Evolutionary conservation across 2,888 invertebrate species (phyloP).

Genomic region (Leucophenga maculata): DNA sequence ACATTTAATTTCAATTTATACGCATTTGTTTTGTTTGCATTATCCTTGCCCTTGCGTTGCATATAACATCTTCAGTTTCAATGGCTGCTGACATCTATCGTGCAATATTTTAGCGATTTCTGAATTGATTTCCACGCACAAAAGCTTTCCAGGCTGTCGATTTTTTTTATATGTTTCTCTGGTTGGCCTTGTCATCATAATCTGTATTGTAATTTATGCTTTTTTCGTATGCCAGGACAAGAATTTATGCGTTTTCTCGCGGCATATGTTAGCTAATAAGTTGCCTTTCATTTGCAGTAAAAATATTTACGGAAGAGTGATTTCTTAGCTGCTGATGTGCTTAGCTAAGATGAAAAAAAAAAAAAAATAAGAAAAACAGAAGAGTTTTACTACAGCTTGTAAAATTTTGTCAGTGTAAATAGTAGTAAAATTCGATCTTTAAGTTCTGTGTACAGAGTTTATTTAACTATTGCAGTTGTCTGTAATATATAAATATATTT

Average conservation of each 20-base stretch:
- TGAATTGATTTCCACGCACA: background rate
- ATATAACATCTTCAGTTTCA: too few species aligned
- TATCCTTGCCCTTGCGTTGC: too few species aligned
- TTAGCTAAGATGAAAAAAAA: too few species aligned
- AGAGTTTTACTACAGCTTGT: slow-evolving; percentile 31
- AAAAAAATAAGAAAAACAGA: too few species aligned
- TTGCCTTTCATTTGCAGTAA: slow-evolving; percentile 57
- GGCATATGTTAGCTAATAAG: slow-evolving; percentile 1
- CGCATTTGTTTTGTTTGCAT: background rate
- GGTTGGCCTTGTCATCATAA: slow-evolving; percentile 1
- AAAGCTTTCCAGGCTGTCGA: slow-evolving; percentile 5
- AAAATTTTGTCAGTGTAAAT: slow-evolving; percentile 4
- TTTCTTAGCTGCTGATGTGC: slow-evolving; percentile 44
- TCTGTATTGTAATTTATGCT: slow-evolving; percentile 37
- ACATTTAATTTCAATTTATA: slow-evolving; percentile 16
- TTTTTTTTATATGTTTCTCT: background rate
- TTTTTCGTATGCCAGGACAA: background rate
- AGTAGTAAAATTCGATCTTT: background rate
- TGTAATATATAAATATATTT: too few species aligned
- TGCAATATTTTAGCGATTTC: slow-evolving; percentile 4
- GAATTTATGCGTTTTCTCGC: slow-evolving; percentile 8
- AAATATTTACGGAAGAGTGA: slow-evolving; percentile 48
- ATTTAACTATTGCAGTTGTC: too few species aligned
- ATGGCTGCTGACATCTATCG: background rate
- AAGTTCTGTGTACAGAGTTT: too few species aligned